Evolutionary conservation across 2,113 vertebrate genomes (phyloP).

Genomic region (Anarrhichthys ocellatus): DNA sequence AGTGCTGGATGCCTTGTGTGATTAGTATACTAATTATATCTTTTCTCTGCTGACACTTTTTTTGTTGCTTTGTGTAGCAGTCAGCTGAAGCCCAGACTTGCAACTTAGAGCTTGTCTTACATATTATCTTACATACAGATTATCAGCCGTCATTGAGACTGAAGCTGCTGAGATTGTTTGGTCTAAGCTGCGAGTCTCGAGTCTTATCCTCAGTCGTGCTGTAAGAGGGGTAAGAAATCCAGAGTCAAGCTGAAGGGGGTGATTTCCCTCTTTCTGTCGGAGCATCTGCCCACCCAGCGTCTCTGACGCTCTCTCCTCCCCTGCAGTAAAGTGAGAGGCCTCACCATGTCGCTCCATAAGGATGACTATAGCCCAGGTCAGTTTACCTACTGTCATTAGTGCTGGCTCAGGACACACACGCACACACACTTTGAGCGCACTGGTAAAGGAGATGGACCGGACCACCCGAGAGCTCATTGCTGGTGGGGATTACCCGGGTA

Average conservation of each 20-base stretch:
- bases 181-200: background rate
- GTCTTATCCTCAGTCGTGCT: constrained; percentile 7
- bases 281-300: constrained; percentile 69
- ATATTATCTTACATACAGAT: constrained; percentile 3
- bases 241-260: constrained; percentile 38
- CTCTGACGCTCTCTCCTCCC: constrained; percentile 28
- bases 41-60: background rate
- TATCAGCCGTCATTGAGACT: background rate
- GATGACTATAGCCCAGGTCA: constrained; percentile 77
- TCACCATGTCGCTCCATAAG: constrained; percentile 49
- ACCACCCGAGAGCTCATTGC: constrained; percentile 81
- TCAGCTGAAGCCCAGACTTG: constrained; percentile 6
- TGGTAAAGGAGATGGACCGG: constrained; percentile 73
- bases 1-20: background rate
- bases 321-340: constrained; percentile 74
- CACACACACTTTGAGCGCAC: constrained; percentile 56
- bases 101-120: constrained; percentile 9
- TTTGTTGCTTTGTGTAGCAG: constrained; percentile 10
- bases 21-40: constrained; percentile 11
- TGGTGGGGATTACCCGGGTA: constrained; percentile 76
- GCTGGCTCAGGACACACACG: constrained; percentile 62
- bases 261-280: constrained; percentile 46
- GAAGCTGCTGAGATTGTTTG: constrained; percentile 24
- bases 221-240: background rate
- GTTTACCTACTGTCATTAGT: constrained; percentile 82